Percentiles rank a stretch among this genome's conserved stretches.
Evolutionary conservation across 2,888 invertebrate species (phyloP).

Genomic region (Agrochola litura): DNA sequence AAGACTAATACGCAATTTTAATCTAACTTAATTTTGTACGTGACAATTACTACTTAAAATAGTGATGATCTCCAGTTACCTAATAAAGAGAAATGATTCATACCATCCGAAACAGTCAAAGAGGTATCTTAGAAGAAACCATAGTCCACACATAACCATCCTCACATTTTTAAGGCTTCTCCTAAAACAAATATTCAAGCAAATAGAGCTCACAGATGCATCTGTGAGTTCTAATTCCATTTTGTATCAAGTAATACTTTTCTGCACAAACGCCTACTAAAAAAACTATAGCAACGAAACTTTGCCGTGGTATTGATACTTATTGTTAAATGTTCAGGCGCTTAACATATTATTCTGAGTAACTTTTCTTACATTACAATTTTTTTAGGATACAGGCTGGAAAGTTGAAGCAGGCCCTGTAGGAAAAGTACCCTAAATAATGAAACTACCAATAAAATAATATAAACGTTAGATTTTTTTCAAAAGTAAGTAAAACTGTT

Average conservation of each 20-base stretch:
- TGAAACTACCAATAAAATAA: too few relatives aligned
- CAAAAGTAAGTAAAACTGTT: too few relatives aligned
- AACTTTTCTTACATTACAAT: neutral
- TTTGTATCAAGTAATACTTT: neutral
- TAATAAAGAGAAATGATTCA: neutral
- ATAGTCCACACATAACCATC: too few relatives aligned
- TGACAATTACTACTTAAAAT: too few relatives aligned
- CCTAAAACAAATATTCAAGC: neutral
- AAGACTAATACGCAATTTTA: too few relatives aligned
- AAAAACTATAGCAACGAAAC: slow-evolving; percentile 26
- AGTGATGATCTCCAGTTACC: neutral
- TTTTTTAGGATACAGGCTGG: neutral
- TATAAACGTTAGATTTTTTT: too few relatives aligned
- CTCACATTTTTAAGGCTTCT: neutral
- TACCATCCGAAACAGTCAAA: too few relatives aligned
- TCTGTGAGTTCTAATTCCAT: too few relatives aligned
- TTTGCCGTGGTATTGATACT: neutral
- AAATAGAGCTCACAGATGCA: too few relatives aligned
- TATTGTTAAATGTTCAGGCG: slow-evolving; percentile 34
- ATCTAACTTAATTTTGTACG: too few relatives aligned
- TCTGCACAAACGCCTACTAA: slow-evolving; percentile 24
- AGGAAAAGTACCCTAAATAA: too few relatives aligned
- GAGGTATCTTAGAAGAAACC: neutral
- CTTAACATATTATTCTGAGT: neutral
- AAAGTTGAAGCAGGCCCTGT: neutral